These are phyloP conservation scores for Bhutanitis thaidina DNA, from an alignment of 2,888 invertebrate species.

Conservation along the genomic window DNA sequence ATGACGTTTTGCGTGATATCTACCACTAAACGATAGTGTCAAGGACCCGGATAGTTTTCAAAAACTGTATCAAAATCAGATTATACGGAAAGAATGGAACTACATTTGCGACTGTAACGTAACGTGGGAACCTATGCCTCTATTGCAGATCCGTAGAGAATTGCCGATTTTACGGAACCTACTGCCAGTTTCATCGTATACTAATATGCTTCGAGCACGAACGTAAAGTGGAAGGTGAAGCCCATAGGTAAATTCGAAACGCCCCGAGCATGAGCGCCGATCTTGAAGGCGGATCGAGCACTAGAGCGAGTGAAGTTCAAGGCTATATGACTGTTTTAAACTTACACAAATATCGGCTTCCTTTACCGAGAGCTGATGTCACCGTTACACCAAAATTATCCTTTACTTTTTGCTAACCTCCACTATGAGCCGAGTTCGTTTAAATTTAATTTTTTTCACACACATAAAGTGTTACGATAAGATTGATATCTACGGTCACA, in stretches of 20 bases:
- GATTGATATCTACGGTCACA: no score
- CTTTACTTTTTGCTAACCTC: background rate
- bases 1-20: no score
- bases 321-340: constrained; percentile 55
- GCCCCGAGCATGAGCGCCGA: background rate
- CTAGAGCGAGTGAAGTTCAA: constrained; percentile 56
- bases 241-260: constrained; percentile 39
- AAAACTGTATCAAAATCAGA: background rate
- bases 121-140: constrained; percentile 12
- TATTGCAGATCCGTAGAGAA: constrained; percentile 3
- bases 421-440: no score
- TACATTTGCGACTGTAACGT: background rate
- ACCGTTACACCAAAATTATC: constrained; percentile 5
- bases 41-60: no score
- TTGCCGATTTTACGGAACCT: background rate
- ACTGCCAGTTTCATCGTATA: constrained; percentile 13
- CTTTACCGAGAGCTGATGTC: constrained; percentile 42
- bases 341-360: constrained; percentile 53
- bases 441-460: no score
- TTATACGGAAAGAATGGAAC: constrained; percentile 7
- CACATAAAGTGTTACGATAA: no score
- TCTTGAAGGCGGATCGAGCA: constrained; percentile 16
- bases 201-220: constrained; percentile 22
- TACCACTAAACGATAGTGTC: no score
- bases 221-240: constrained; percentile 29